A percentile compares a stretch with the other conserved stretches of the same genome.
Conservation (phyloP, 2,888 invertebrate species). For the Cephus runcator region DNA sequence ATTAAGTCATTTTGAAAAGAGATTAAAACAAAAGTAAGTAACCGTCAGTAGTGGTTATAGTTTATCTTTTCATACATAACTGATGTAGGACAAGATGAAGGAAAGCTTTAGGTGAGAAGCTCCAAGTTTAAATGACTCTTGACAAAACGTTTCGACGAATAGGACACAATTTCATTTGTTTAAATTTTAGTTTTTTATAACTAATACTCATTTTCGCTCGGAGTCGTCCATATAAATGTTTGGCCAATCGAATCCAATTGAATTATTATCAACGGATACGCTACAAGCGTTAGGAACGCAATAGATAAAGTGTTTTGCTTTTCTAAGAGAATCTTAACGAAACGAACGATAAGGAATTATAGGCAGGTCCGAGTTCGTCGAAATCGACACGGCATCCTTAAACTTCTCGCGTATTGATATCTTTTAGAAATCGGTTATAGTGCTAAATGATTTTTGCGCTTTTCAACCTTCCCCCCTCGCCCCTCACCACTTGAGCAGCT, state of each 20-base stretch:
- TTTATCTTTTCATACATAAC: background rate
- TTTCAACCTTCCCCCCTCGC: background rate
- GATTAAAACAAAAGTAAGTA: background rate
- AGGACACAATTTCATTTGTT: background rate
- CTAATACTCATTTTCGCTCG: background rate
- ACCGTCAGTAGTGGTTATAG: background rate
- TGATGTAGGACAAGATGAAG: background rate
- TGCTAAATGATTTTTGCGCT: background rate
- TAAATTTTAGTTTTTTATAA: background rate
- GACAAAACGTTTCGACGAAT: background rate
- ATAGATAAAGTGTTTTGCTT: background rate
- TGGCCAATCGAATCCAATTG: background rate
- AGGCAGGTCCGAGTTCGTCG: background rate
- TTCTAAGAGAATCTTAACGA: background rate
- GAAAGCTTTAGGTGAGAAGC: background rate
- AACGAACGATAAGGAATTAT: background rate
- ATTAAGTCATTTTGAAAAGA: background rate
- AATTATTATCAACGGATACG: background rate
- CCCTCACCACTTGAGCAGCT: background rate
- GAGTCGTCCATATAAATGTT: background rate
- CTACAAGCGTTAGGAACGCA: background rate
- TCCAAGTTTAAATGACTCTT: background rate
- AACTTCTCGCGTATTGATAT: background rate
- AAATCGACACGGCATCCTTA: background rate
- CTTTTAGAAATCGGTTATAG: background rate